Evolutionary conservation across 2,797 vertebrate species (phyloP).

Genomic region (Paedocypris micromegethes): DNA sequence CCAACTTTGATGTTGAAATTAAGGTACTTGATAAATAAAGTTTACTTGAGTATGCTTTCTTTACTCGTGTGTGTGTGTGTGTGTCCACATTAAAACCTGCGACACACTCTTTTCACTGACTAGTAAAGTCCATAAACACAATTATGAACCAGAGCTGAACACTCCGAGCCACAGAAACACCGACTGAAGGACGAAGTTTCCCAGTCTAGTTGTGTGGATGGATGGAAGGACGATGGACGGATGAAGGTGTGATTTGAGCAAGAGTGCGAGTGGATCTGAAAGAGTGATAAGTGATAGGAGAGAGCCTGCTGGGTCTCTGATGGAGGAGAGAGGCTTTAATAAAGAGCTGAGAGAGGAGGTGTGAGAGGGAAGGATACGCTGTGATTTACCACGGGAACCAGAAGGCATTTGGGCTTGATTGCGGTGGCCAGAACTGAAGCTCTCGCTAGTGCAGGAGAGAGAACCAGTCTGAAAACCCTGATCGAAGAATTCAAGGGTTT

Average conservation of each 20-base stretch:
- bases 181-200: neutral
- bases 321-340: conserved; percentile 46
- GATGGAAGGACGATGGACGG: neutral
- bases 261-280: conserved; percentile 9
- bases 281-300: conserved; percentile 30
- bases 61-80: neutral
- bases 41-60: too few species aligned
- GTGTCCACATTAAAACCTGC: neutral
- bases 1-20: too few species aligned
- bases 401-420: conserved; percentile 47
- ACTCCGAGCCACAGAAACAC: conserved; percentile 4
- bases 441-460: conserved; percentile 27
- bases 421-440: conserved; percentile 38
- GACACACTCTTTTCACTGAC: neutral
- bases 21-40: too few species aligned
- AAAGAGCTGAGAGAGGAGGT: conserved; percentile 40
- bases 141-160: too few species aligned
- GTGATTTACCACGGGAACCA: conserved; percentile 51
- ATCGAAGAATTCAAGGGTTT: neutral
- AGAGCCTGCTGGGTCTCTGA: conserved; percentile 45
- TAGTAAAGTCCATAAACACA: too few species aligned
- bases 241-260: conserved; percentile 13
- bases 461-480: conserved; percentile 16
- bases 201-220: neutral
- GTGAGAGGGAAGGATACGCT: conserved; percentile 47